Percentiles rank a stretch among this genome's conserved stretches.
phyloP scores from a whole-genome alignment of 2,888 invertebrate species.

The Pyrgus malvae region DNA sequence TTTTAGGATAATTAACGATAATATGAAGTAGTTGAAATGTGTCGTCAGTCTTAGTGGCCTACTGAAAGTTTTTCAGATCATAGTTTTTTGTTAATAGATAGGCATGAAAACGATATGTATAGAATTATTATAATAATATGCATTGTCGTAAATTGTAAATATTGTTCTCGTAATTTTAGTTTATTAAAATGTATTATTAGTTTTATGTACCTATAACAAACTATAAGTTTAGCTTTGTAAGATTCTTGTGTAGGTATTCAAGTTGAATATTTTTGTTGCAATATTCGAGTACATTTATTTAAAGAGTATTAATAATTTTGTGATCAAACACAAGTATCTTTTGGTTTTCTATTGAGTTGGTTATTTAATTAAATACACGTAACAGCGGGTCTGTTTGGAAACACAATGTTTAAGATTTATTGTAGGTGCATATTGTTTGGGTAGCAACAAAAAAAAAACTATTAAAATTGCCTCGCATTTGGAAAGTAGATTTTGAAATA shows the following conservation, averaged over 20 bases:
- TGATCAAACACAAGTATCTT: conserved; percentile 14
- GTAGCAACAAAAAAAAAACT: conserved; percentile 61
- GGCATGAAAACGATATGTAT: conserved; percentile 74
- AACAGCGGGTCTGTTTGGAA: conserved; percentile 68
- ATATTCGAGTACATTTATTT: conserved; percentile 50
- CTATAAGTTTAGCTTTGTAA: conserved; percentile 70
- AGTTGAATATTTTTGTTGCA: conserved; percentile 72
- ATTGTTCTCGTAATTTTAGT: conserved; percentile 77
- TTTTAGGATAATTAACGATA: conserved; percentile 68
- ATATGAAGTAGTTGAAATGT: conserved; percentile 72
- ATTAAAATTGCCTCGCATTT: conserved; percentile 81
- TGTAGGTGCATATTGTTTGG: conserved; percentile 59
- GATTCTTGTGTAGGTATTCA: conserved; percentile 61
- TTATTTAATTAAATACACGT: conserved; percentile 60
- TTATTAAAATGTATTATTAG: conserved; percentile 75
- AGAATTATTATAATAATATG: conserved; percentile 67
- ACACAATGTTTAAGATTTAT: conserved; percentile 39
- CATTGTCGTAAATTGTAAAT: conserved; percentile 74
- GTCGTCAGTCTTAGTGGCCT: conserved; percentile 74
- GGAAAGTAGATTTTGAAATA: conserved; percentile 80
- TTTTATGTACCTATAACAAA: conserved; percentile 52
- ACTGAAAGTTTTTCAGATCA: conserved; percentile 67
- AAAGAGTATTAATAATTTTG: conserved; percentile 40
- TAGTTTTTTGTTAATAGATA: conserved; percentile 78
- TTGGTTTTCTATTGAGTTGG: conserved; percentile 28